Base-by-base conservation (phyloP, 2,888 invertebrate species). In the Caenorhabditis macrosperma region DNA sequence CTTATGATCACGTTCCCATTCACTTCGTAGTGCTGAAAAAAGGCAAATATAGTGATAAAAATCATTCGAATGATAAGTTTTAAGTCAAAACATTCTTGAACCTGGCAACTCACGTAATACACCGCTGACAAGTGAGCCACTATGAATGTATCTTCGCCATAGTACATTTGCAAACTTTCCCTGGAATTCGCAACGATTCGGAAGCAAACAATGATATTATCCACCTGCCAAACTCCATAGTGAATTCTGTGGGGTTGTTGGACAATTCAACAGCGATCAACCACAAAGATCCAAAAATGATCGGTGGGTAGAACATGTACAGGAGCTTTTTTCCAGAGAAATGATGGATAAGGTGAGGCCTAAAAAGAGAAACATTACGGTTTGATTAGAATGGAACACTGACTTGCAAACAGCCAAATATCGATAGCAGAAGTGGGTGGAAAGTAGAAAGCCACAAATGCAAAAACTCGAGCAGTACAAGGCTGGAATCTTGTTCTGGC, bases 371-470 rank as follows among this genome's bases (percentile, higher is more conserved):
- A n/a, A n/a, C n/a, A n/a, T n/a, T n/a, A 38, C 50, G 17, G 10
- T 22, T 63, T n/a, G n/a, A n/a, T 15, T 9, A n/a, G 10, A 22
- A 17, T 50, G 33, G 33, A 9, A 33, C 1, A 48, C 20, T 30
- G n/a, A 61, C 66, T 26, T 66, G 17, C 55, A 67, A 41, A 67
- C 55, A 22, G 66, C 66, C 55, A 55, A 22, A 15, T 67, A 67
- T 0, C 66, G 44, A 52, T 67, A 67, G 30, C n/a, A 67, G 22
- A 67, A 67, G 17, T 67, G 66, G 9, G 66, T 67, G 20, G 66
- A 44, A 0, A 67, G 24, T 1, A 67, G 26, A 3, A 38, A 28
- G 0, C 55, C 33, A n/a, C 66, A 67, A 0, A 67, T 3, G 41
- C 66, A 55, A 15, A 44, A 67, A 10, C 54, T 66, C 12, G 64